Percentiles rank a stretch among this genome's conserved stretches.
phyloP scores from a whole-genome alignment of 2,113 vertebrate genomes.

The Grus americana region DNA sequence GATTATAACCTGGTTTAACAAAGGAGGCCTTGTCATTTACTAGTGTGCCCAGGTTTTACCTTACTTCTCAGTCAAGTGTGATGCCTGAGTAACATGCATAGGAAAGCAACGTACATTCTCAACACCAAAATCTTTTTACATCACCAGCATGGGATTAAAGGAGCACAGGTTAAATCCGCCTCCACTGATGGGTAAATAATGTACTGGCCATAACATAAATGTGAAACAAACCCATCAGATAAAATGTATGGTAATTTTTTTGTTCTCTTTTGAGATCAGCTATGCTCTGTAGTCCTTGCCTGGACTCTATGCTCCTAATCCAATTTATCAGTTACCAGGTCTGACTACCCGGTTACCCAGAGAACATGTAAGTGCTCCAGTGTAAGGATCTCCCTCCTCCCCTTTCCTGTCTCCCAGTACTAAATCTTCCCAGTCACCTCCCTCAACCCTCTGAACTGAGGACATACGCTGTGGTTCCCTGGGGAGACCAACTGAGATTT shows the following conservation, averaged over 20 bases:
- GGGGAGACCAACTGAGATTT: neutral
- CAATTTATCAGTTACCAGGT: neutral
- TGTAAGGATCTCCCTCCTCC: neutral
- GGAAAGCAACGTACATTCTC: neutral
- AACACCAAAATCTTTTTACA: neutral
- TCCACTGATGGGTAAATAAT: neutral
- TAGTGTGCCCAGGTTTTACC: neutral
- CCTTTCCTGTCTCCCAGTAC: neutral
- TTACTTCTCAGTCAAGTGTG: neutral
- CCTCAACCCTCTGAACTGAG: fast-evolving
- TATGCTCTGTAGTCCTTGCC: neutral
- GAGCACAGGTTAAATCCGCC: neutral
- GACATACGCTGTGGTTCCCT: neutral
- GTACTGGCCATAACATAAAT: neutral
- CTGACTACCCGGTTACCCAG: neutral
- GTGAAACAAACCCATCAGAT: neutral
- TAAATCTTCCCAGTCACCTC: neutral
- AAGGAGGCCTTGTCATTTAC: neutral
- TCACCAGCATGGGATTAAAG: neutral
- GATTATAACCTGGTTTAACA: neutral
- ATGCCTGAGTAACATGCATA: neutral
- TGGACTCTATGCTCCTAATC: neutral
- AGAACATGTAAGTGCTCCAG: neutral
- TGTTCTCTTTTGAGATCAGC: neutral
- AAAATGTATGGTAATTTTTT: neutral